phyloP scores from a whole-genome alignment of 2,797 vertebrate species.

The Gastrophryne carolinensis region DNA sequence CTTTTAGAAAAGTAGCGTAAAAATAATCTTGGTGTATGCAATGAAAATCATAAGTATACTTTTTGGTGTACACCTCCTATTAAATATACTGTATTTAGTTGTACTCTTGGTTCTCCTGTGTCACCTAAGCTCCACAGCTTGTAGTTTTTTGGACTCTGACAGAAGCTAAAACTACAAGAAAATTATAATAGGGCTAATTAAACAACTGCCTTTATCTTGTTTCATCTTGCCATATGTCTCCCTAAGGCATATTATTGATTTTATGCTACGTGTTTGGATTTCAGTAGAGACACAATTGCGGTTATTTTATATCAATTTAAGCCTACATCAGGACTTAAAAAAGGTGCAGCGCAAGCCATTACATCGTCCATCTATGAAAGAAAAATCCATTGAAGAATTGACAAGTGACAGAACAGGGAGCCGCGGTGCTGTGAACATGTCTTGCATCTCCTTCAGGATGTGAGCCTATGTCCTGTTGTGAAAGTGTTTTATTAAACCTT shows the following conservation, averaged over 20 bases:
- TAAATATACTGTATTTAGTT: too few species aligned
- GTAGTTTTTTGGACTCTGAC: neutral
- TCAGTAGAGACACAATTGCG: neutral
- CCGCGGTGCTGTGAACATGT: neutral
- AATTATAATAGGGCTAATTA: conserved; percentile 4
- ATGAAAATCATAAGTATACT: too few species aligned
- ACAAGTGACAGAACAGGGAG: neutral
- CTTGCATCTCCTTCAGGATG: neutral
- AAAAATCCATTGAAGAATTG: conserved; percentile 10
- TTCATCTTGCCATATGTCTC: neutral
- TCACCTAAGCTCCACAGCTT: too few species aligned
- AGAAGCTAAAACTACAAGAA: neutral
- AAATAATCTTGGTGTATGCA: too few species aligned
- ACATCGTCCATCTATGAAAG: neutral
- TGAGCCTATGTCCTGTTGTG: conserved; percentile 1
- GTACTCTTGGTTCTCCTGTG: too few species aligned
- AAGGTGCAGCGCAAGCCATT: neutral
- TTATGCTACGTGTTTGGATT: conserved; percentile 13
- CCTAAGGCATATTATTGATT: conserved; percentile 18
- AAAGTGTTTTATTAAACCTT: conserved; percentile 29
- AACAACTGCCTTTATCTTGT: neutral
- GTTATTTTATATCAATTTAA: conserved; percentile 10
- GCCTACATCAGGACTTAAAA: neutral
- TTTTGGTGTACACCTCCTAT: too few species aligned
- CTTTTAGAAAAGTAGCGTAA: too few species aligned